Conservation (phyloP, 2,888 invertebrate species). For the Rhagophthalmus giganteus region DNA sequence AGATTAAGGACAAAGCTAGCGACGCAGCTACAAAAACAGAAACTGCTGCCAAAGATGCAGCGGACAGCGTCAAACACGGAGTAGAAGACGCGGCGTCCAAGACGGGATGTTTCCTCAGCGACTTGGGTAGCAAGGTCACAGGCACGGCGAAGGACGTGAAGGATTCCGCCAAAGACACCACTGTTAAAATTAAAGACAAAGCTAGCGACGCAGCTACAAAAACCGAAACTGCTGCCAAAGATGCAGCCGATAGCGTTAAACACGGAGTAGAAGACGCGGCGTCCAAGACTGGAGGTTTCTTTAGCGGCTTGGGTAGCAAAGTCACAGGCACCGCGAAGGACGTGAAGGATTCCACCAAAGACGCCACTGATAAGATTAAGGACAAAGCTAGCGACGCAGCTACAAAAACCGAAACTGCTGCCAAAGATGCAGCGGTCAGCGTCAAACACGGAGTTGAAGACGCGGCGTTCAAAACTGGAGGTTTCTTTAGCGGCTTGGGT, state of each 20-base stretch:
- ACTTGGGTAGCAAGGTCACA: constrained; percentile 16
- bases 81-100: constrained; percentile 36
- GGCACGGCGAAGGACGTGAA: constrained; percentile 17
- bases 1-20: constrained; percentile 34
- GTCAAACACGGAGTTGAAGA: constrained; percentile 8
- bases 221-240: constrained; percentile 9
- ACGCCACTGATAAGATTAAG: neutral
- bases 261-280: constrained; percentile 6
- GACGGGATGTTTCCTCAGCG: constrained; percentile 23
- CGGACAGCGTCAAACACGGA: constrained; percentile 20
- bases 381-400: constrained; percentile 1
- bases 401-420: constrained; percentile 8
- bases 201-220: constrained; percentile 13
- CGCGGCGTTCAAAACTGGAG: constrained; percentile 26
- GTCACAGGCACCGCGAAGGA: constrained; percentile 25
- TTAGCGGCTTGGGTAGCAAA: constrained; percentile 28
- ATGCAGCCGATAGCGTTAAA: constrained; percentile 3
- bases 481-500: constrained; percentile 30
- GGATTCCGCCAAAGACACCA: constrained; percentile 17
- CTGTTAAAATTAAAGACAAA: constrained; percentile 16
- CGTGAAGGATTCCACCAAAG: constrained; percentile 1
- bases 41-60: constrained; percentile 29
- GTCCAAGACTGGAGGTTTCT: constrained; percentile 30
- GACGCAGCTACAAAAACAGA: constrained; percentile 32
- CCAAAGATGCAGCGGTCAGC: constrained; percentile 18